phyloP scores from a whole-genome alignment of 2,888 invertebrate genomes.

The Melanophora roralis region DNA sequence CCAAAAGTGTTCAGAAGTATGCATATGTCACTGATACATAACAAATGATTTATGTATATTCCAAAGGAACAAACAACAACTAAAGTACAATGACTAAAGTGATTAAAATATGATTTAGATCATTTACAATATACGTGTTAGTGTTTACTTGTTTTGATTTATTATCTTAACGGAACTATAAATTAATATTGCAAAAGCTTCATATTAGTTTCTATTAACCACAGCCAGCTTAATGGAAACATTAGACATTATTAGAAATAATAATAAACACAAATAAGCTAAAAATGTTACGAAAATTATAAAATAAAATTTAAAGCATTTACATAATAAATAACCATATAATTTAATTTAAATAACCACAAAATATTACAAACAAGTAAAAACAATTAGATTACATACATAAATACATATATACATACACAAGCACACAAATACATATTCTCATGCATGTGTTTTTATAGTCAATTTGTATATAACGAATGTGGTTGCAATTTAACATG shows the following conservation, averaged over 20 bases:
- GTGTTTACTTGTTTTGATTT: background rate
- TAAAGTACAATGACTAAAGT: too few species aligned
- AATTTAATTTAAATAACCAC: slow-evolving; percentile 11
- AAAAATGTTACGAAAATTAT: background rate
- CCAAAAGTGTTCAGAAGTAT: too few species aligned
- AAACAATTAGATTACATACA: background rate
- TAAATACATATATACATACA: background rate
- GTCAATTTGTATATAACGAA: slow-evolving; percentile 26
- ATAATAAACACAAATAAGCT: background rate
- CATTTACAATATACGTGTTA: background rate
- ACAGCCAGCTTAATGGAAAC: background rate
- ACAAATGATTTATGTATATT: too few species aligned
- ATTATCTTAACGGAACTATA: background rate
- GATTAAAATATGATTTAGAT: background rate
- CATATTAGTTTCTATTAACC: background rate
- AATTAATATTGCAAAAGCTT: background rate
- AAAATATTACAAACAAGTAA: background rate
- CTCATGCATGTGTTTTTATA: slow-evolving; percentile 3
- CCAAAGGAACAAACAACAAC: too few species aligned
- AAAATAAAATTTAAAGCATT: slow-evolving; percentile 17
- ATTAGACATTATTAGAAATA: background rate
- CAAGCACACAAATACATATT: background rate
- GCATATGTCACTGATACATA: too few species aligned
- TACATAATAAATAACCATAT: background rate
- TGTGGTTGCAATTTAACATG: slow-evolving; percentile 4